These are phyloP conservation scores for Sycophila sp. DNA, from an alignment of 1,140 invertebrate genomes.

Conservation along the genomic window DNA sequence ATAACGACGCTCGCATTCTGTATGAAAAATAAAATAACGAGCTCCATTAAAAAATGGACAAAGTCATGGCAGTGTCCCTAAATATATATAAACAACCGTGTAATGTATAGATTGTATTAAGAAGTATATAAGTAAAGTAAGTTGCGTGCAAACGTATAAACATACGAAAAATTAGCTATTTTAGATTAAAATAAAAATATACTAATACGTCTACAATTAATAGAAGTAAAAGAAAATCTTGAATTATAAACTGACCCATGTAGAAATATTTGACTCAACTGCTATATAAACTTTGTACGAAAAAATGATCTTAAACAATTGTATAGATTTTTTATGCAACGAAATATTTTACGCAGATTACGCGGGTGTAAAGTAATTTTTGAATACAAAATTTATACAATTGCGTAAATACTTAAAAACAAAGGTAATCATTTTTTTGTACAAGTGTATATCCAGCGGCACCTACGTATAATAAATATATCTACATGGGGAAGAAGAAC, in stretches of 20 bases:
- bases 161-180: too few species aligned
- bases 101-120: not conserved
- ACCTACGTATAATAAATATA: not conserved
- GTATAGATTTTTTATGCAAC: not conserved
- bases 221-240: too few species aligned
- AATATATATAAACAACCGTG: not conserved
- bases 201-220: too few species aligned
- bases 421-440: not conserved
- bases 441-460: too few species aligned
- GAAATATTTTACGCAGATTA: not conserved
- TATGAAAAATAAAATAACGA: constrained; percentile 35
- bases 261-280: too few species aligned
- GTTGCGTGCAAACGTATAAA: too few species aligned
- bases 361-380: too few species aligned
- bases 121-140: not conserved
- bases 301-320: not conserved
- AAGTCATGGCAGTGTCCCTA: not conserved
- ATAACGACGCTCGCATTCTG: constrained; percentile 23
- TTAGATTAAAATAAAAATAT: too few species aligned
- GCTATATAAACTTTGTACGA: too few species aligned
- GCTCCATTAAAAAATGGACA: not conserved
- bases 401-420: too few species aligned
- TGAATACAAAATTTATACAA: too few species aligned
- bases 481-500: not conserved
- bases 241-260: too few species aligned